Evolutionary conservation across 1,140 invertebrate genomes (phyloP).

Genomic region (Dendroctonus ponderosae): DNA sequence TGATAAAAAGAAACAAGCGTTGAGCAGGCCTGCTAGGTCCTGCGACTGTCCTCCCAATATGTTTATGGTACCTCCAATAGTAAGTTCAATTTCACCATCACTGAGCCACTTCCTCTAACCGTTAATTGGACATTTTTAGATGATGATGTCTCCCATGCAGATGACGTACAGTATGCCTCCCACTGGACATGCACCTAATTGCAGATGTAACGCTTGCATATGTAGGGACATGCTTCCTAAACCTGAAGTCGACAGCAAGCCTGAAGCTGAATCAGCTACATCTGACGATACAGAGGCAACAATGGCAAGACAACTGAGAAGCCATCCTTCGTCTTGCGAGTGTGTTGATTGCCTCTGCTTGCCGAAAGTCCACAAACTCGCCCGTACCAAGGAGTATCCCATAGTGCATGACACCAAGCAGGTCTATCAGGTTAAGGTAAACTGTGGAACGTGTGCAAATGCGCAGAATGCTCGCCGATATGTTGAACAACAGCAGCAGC

Average conservation of each 20-base stretch:
- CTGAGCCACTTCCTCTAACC: not conserved
- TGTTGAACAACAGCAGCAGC: not conserved
- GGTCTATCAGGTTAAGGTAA: conserved; percentile 33
- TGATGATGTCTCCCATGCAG: conserved; percentile 8
- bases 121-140: not conserved
- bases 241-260: conserved; percentile 1
- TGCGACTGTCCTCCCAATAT: conserved; percentile 22
- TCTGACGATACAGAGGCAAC: not conserved
- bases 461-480: conserved; percentile 22
- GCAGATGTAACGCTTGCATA: conserved; percentile 12
- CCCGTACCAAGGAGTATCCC: conserved; percentile 24
- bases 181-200: conserved; percentile 7
- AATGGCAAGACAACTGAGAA: not conserved
- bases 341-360: conserved; percentile 37
- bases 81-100: not conserved
- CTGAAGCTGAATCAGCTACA: not conserved
- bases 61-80: conserved; percentile 5
- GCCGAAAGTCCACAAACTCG: conserved; percentile 28
- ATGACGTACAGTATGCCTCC: conserved; percentile 11
- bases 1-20: not conserved
- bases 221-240: not conserved
- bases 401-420: conserved; percentile 30
- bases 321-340: conserved; percentile 31
- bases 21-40: not conserved
- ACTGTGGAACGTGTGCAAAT: conserved; percentile 24